phyloP scores from a whole-genome alignment of 2,113 vertebrate genomes.

The Dromiciops gliroides region DNA sequence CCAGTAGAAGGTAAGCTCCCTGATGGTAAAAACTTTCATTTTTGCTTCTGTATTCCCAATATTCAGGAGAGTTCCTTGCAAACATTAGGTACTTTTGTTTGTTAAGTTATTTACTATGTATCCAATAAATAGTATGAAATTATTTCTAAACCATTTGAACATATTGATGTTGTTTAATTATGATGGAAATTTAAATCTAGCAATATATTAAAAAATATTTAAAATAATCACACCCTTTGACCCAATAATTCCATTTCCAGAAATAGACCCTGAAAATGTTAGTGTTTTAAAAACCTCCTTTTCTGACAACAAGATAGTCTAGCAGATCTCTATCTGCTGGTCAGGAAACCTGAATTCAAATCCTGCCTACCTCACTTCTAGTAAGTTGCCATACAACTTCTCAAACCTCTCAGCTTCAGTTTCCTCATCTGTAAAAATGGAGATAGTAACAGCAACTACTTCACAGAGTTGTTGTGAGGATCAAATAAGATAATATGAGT shows the following conservation, averaged over 20 bases:
- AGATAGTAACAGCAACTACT: too few species aligned
- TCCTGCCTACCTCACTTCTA: background rate
- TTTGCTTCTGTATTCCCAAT: background rate
- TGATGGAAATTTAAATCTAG: background rate
- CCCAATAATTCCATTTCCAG: background rate
- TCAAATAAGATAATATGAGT: too few species aligned
- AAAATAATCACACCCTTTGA: background rate
- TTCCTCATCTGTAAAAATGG: too few species aligned
- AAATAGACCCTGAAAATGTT: background rate
- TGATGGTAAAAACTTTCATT: background rate
- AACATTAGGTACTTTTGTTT: background rate
- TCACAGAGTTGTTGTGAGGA: too few species aligned
- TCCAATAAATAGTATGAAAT: background rate
- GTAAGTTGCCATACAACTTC: background rate
- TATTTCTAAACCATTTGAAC: background rate
- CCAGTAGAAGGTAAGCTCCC: background rate
- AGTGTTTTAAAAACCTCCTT: background rate
- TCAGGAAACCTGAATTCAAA: background rate
- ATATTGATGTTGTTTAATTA: background rate
- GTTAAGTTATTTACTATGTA: background rate
- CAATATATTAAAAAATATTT: background rate
- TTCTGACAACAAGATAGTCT: background rate
- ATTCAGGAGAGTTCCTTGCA: background rate
- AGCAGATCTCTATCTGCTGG: too few species aligned
- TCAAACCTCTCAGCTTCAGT: too few species aligned